Evolutionary conservation across 2,888 invertebrate genomes (phyloP), one percentile per base, ranked within the genome.

Genomic region (Acleris cristana): DNA sequence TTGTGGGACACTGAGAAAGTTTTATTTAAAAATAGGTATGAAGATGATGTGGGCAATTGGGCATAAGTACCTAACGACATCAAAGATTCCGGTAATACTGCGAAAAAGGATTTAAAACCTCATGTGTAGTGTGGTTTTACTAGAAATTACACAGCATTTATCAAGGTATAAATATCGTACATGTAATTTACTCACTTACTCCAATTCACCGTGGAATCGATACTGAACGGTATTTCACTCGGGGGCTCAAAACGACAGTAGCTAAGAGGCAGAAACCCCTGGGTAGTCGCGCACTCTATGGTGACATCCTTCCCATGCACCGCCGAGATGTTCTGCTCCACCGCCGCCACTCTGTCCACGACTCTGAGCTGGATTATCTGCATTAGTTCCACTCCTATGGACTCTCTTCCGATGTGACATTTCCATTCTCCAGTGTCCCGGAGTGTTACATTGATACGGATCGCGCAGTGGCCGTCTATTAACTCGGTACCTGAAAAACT

Each of bases 161-260:
- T 10, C 18, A 34, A 60, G 21, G 16, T 34, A 26, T n/a, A 8
- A 26, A 30, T 48, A n/a, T n/a, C n/a, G n/a, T n/a, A 48, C 40
- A 52, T 16, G 23, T 16, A 21, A 14, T 40, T 19, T 57, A 83
- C 87, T 85, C 81, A 93, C 93, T 84, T 80, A 0, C 79, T 72
- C 21, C 69, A 64, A 4, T 85, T 90, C 0, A 91, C 82, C 19
- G 78, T 79, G 2, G 89, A 81, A 69, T 88, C 87, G 14, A 94
- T 90, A 69, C 88, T 89, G 69, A 94, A 93, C 1, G 93, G 88
- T 26, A 71, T 79, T 0, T 85, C 90, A 58, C 79, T 84, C 0
- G 94, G 93, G 3, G 91, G 88, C 53, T 91, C 89, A 64, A 94
- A 94, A 6, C 94, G 82, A 57, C 94, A 94, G 70, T 94, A 93